A percentile compares a stretch with the other conserved stretches of the same genome.
Conservation (phyloP, 2,113 vertebrate genomes). For the Melospiza georgiana region DNA sequence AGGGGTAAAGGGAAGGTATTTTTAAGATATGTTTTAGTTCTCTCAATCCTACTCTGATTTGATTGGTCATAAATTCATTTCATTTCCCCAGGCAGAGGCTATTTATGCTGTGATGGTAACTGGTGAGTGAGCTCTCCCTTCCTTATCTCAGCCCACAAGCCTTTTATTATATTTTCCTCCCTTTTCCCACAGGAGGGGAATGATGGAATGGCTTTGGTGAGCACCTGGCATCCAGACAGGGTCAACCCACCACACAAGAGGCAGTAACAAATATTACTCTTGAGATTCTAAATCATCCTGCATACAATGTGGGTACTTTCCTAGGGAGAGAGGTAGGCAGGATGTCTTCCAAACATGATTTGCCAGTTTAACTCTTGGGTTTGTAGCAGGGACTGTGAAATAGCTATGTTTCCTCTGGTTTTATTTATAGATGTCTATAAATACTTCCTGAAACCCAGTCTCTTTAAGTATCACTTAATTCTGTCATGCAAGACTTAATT, state of each 20-base stretch:
- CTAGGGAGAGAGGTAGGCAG: background rate
- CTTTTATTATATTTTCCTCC: background rate
- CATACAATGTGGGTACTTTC: background rate
- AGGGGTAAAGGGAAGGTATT: background rate
- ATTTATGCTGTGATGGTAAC: rapidly evolving
- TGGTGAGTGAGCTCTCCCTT: background rate
- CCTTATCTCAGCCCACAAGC: background rate
- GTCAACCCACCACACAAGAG: background rate
- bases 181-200: background rate
- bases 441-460: conserved; percentile 35
- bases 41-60: background rate
- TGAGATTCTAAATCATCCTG: background rate
- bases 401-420: background rate
- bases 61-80: background rate
- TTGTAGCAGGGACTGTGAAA: background rate
- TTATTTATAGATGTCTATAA: conserved; percentile 51
- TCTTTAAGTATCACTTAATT: conserved; percentile 53
- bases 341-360: background rate
- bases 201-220: background rate
- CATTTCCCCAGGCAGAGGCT: background rate
- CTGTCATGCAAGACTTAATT: conserved; percentile 55
- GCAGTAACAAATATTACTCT: background rate
- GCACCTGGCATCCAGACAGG: background rate
- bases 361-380: background rate
- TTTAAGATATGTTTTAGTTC: background rate